Evolutionary conservation across 2,797 vertebrate species (phyloP), one percentile per base, ranked within the genome.

Genomic region (Myotis daubentonii): DNA sequence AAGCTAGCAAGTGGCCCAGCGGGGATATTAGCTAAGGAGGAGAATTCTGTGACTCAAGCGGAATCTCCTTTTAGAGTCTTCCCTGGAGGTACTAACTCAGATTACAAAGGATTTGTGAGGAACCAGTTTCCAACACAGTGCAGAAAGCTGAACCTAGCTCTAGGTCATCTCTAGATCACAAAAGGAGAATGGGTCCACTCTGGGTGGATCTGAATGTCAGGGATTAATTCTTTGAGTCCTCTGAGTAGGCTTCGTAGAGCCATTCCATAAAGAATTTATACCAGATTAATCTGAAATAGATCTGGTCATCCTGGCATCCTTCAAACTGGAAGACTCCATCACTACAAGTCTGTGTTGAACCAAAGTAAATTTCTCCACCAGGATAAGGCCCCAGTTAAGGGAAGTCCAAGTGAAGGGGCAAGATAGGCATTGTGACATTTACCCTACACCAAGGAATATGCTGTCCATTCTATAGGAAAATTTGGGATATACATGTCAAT

Each of bases 241-340:
- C 19, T 60, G 51, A 68, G 30, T 41, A 72, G 72, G 38, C 36
- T 86, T 89, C 51, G 51, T 44, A 57, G 12, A 68, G 51, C 13
- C 41, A 76, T 49, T 76, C 81, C 90, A 86, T 60, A 84, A 60
- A 78, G 38, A 91, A 70, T 71, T 81, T 91, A 84, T 87, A 92
- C 38, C 80, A 83, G 57, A 82, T 71, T 62, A 89, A 84, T 57
- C 66, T 51, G 57, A 92, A 86, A 82, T 36, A 78, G 38, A 92
- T n/a, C 20, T 91, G n/a, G 49, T 80, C 47, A 94, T 49, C 15
- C 55, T 41, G 15, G 28, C 23, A 79, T 70, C 60, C 76, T 94
- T 38, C 51, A 9, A 96, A 80, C 38, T 82, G 86, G 74, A 86
- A 68, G 74, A 68, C 30, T 53, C 70, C 36, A 76, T 65, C 49